Conservation (phyloP, 2,888 invertebrate genomes). For the Rhaphigaster nebulosa region DNA sequence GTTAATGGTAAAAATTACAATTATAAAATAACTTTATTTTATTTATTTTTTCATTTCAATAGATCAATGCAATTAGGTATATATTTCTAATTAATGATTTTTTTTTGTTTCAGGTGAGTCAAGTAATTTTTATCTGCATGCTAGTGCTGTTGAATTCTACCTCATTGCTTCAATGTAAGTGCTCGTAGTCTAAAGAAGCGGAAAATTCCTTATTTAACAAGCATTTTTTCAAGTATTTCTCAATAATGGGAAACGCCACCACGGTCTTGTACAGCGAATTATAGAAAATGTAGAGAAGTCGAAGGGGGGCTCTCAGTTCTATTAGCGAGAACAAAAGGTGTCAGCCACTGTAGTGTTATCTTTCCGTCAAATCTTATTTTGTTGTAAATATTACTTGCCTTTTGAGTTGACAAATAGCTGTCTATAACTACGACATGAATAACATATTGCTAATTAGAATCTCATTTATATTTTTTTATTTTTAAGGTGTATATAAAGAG, state of each 20-base stretch:
- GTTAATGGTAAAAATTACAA: too few relatives aligned
- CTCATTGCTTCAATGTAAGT: neutral
- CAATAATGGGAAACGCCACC: neutral
- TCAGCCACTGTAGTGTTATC: neutral
- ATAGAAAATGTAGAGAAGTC: neutral
- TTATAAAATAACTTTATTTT: too few relatives aligned
- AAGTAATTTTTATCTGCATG: neutral
- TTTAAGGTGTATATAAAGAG: too few relatives aligned
- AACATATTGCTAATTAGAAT: neutral
- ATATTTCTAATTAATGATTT: neutral
- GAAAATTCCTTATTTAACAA: neutral
- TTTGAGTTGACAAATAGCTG: neutral
- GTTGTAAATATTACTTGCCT: neutral
- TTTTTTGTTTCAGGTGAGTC: slow-evolving; percentile 25
- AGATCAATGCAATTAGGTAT: too few relatives aligned
- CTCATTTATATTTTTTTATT: too few relatives aligned
- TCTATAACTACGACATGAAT: neutral
- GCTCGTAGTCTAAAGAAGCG: neutral
- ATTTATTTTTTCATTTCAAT: too few relatives aligned
- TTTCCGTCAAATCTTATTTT: neutral
- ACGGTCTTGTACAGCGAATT: neutral
- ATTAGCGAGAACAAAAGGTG: neutral
- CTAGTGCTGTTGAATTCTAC: neutral
- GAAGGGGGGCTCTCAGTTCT: neutral
- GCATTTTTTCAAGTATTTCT: neutral